Conservation (phyloP, 2,797 vertebrate species). For the Enteromius anoplus region DNA sequence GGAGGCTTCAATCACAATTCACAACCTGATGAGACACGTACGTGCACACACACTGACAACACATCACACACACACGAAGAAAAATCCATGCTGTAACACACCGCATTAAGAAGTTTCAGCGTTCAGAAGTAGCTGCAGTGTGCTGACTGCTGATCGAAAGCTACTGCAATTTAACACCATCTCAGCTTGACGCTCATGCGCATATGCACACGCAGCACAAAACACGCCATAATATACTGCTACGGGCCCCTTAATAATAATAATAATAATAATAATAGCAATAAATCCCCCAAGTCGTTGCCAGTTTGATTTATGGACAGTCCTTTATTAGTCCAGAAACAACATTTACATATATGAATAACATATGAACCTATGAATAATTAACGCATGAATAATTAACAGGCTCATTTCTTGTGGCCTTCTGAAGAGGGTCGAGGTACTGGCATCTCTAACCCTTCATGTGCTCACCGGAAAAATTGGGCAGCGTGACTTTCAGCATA, state of each 20-base stretch:
- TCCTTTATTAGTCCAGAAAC: conserved; percentile 65
- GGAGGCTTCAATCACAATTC: conserved; percentile 49
- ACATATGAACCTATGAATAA: conserved; percentile 40
- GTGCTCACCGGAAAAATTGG: conserved; percentile 1
- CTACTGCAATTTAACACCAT: conserved; percentile 23
- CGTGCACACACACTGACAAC: conserved; percentile 8
- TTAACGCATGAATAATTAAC: conserved; percentile 55
- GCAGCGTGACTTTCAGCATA: conserved; percentile 6
- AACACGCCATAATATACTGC: background rate
- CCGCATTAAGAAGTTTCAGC: conserved; percentile 38
- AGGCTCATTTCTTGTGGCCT: conserved; percentile 50
- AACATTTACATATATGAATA: conserved; percentile 67
- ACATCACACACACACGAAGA: conserved; percentile 34
- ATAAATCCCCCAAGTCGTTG: conserved; percentile 62
- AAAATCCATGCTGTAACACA: conserved; percentile 26
- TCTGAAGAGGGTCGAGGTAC: conserved; percentile 5
- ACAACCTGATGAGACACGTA: conserved; percentile 25
- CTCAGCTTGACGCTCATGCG: background rate
- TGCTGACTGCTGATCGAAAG: conserved; percentile 42
- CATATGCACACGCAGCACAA: background rate
- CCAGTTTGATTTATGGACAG: conserved; percentile 67
- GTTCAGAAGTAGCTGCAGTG: conserved; percentile 31
- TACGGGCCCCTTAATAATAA: conserved; percentile 64
- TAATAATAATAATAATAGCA: conserved; percentile 67
- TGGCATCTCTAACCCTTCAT: conserved; percentile 22